These are phyloP conservation scores for Hypselothyrea guttata DNA, from an alignment of 2,888 invertebrate genomes.

Conservation along the genomic window DNA sequence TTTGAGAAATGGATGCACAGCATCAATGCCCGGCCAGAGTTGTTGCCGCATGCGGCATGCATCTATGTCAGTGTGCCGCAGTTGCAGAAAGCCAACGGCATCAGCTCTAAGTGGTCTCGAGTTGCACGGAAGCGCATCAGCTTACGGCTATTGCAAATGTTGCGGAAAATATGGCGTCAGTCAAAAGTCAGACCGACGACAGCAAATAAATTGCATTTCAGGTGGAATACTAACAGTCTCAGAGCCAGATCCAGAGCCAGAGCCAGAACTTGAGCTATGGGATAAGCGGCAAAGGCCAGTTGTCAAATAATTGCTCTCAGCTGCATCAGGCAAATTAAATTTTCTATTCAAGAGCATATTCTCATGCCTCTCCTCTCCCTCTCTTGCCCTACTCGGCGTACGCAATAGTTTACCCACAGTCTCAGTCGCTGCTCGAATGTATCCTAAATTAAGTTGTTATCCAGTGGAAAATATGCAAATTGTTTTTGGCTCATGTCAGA, in stretches of 20 bases:
- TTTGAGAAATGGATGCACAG: conserved; percentile 43
- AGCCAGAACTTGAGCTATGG: conserved; percentile 3
- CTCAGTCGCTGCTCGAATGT: conserved; percentile 41
- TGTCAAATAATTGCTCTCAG: conserved; percentile 45
- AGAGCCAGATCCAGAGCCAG: neutral
- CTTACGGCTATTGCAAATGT: conserved; percentile 64
- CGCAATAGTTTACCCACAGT: conserved; percentile 5
- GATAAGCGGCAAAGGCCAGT: conserved; percentile 31
- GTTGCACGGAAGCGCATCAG: conserved; percentile 3
- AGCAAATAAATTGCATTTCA: conserved; percentile 80
- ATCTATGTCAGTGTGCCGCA: conserved; percentile 34
- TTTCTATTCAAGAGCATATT: conserved; percentile 7
- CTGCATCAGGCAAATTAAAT: conserved; percentile 31
- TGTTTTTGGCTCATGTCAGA: conserved; percentile 81
- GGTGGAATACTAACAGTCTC: neutral
- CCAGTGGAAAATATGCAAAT: conserved; percentile 80
- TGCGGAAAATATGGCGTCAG: conserved; percentile 80
- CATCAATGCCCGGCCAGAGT: conserved; percentile 34
- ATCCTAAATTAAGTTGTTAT: conserved; percentile 80
- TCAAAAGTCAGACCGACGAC: conserved; percentile 79
- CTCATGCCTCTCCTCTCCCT: neutral
- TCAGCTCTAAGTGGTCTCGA: conserved; percentile 8
- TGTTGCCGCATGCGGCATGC: conserved; percentile 33
- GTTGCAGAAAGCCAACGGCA: neutral
- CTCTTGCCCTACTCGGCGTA: neutral